phyloP scores from a whole-genome alignment of 2,888 invertebrate species.

The Apotomis capreana region DNA sequence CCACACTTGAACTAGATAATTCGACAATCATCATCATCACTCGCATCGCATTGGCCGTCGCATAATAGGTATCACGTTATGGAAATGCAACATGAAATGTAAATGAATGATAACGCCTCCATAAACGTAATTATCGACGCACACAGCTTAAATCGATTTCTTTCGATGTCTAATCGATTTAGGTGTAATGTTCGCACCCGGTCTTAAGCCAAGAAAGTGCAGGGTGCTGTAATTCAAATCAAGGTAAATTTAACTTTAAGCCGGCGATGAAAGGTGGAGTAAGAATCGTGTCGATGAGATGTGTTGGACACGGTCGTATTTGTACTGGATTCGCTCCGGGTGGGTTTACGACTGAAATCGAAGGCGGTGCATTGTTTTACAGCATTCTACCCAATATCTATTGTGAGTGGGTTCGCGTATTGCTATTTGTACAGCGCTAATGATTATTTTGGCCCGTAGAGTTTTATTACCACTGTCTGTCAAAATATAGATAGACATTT shows the following conservation, averaged over 20 bases:
- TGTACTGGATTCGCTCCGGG: conserved; percentile 74
- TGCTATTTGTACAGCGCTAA: background rate
- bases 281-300: conserved; percentile 23
- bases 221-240: conserved; percentile 6
- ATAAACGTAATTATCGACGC: conserved; percentile 71
- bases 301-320: conserved; percentile 63
- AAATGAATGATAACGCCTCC: conserved; percentile 64
- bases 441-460: too few relatives aligned
- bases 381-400: conserved; percentile 27
- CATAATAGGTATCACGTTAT: conserved; percentile 44
- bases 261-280: conserved; percentile 15
- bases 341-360: conserved; percentile 66
- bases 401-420: conserved; percentile 2
- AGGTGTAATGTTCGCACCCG: conserved; percentile 63
- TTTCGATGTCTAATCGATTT: conserved; percentile 79
- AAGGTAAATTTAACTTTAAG: conserved; percentile 27
- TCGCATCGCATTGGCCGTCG: conserved; percentile 7
- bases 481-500: too few relatives aligned
- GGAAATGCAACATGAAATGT: conserved; percentile 56
- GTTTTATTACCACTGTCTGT: background rate
- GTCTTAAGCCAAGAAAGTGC: conserved; percentile 32
- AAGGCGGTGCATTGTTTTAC: conserved; percentile 48
- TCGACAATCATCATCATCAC: background rate
- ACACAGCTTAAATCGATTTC: conserved; percentile 75
- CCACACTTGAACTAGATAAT: conserved; percentile 3